phyloP scores from a whole-genome alignment of 2,888 invertebrate genomes.

The Rosalia funebris region DNA sequence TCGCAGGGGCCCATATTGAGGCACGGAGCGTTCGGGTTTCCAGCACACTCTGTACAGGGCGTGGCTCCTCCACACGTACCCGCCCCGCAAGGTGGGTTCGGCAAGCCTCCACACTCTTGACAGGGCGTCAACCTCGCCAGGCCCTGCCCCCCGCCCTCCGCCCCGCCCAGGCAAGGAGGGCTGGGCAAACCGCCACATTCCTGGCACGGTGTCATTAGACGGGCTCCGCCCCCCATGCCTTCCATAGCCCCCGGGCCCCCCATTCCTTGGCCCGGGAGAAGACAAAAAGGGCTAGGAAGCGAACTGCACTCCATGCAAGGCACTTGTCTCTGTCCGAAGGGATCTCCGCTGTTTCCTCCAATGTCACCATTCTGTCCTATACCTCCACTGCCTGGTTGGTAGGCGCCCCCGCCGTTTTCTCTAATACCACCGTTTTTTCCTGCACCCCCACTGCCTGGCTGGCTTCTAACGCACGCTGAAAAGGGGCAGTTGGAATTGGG shows the following conservation, averaged over 20 bases:
- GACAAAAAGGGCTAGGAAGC: constrained; percentile 2
- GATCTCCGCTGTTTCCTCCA: not conserved
- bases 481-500: not conserved
- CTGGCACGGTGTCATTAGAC: constrained; percentile 3
- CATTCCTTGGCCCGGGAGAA: not conserved
- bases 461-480: not conserved
- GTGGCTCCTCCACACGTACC: not conserved
- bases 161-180: constrained; percentile 5
- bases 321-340: not conserved
- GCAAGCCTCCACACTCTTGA: constrained; percentile 22
- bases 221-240: not conserved
- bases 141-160: not conserved
- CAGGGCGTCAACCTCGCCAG: constrained; percentile 6
- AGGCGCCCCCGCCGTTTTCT: not conserved
- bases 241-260: not conserved
- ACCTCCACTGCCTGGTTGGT: not conserved
- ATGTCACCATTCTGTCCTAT: not conserved
- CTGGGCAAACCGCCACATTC: constrained; percentile 24
- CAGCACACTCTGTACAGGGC: not conserved
- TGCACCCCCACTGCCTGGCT: not conserved
- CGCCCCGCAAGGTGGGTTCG: constrained; percentile 10
- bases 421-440: not conserved
- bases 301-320: not conserved
- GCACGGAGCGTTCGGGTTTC: not conserved
- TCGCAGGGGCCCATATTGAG: not conserved